phyloP scores from a whole-genome alignment of 2,888 invertebrate genomes.

The Hypomecis atomaria region DNA sequence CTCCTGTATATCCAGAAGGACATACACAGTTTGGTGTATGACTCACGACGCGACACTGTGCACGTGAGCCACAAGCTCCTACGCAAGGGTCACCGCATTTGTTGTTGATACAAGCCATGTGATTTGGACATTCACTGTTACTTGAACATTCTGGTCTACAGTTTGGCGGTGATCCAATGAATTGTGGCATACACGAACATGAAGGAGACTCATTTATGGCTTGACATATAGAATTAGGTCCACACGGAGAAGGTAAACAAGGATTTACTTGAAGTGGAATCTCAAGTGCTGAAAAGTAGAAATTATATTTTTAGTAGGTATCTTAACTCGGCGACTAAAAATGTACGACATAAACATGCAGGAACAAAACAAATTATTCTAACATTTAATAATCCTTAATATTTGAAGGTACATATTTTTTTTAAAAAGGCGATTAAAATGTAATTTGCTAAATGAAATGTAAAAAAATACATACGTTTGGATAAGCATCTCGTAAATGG shows the following conservation, averaged over 20 bases:
- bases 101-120: slow-evolving; percentile 88
- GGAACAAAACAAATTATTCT: too few species aligned
- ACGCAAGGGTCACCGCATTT: slow-evolving; percentile 91
- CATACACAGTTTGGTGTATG: slow-evolving; percentile 90
- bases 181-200: slow-evolving; percentile 89
- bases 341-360: too few species aligned
- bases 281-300: slow-evolving; percentile 60
- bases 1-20: slow-evolving; percentile 87
- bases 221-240: slow-evolving; percentile 87
- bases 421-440: too few species aligned
- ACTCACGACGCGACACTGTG: slow-evolving; percentile 90
- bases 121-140: slow-evolving; percentile 88
- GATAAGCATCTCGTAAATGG: slow-evolving; percentile 88
- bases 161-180: slow-evolving; percentile 87
- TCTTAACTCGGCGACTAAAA: too few species aligned
- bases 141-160: slow-evolving; percentile 90
- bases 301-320: neutral
- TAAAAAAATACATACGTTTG: slow-evolving; percentile 80
- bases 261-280: slow-evolving; percentile 79
- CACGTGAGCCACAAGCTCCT: slow-evolving; percentile 88
- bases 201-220: slow-evolving; percentile 86
- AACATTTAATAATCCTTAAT: too few species aligned
- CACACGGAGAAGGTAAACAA: slow-evolving; percentile 88
- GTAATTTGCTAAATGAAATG: too few species aligned
- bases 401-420: too few species aligned